A percentile compares a stretch with the other conserved stretches of the same genome.
Conservation (phyloP, 2,113 vertebrate genomes). For the Cisticola juncidis region DNA sequence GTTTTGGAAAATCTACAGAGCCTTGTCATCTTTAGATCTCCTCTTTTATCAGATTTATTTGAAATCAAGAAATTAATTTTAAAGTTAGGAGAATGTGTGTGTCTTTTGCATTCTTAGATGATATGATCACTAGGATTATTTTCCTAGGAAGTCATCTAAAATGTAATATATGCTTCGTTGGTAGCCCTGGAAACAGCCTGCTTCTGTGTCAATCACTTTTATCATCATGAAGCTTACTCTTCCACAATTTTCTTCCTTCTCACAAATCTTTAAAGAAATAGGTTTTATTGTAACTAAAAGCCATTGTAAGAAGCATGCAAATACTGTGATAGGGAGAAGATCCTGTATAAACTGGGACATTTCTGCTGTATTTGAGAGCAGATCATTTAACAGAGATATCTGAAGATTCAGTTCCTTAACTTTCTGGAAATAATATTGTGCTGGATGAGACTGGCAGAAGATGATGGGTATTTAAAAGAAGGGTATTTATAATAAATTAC, state of each 20-base stretch:
- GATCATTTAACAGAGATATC: background rate
- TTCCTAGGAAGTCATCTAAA: conserved; percentile 42
- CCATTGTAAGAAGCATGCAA: background rate
- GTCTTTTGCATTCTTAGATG: background rate
- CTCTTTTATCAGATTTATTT: background rate
- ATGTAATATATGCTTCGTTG: conserved; percentile 21
- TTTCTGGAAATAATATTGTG: background rate
- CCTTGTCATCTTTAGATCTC: background rate
- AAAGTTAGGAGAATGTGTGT: background rate
- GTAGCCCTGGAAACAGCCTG: conserved; percentile 40
- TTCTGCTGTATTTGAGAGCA: background rate
- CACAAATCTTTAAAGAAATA: background rate
- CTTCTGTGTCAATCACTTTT: conserved; percentile 5
- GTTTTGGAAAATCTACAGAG: background rate
- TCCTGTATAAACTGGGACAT: background rate
- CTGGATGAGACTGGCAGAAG: background rate
- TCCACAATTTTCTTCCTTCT: background rate
- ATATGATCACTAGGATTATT: conserved; percentile 16
- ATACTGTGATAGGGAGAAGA: background rate
- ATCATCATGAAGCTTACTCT: background rate
- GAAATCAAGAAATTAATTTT: background rate
- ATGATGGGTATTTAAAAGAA: background rate
- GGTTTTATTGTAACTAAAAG: background rate
- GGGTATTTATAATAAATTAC: background rate
- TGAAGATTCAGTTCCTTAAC: background rate